Evolutionary conservation across 2,888 invertebrate species (phyloP), one percentile per base, ranked within the genome.

Genomic region (Eurois occulta): DNA sequence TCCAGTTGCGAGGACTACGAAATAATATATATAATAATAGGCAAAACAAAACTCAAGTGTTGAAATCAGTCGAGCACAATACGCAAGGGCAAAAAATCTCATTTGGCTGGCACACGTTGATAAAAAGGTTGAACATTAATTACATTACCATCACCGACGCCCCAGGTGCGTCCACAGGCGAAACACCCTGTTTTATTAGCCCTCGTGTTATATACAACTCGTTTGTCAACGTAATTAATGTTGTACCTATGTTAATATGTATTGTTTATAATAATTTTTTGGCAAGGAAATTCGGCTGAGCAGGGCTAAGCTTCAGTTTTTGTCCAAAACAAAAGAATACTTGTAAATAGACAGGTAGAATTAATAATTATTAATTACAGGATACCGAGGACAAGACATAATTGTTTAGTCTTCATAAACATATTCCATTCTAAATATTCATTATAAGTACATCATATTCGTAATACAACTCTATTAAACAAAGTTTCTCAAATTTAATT

Each of bases 111-210:
- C 72, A 83, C 72, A 80, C 89, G 85, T 89, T 91, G 90, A 90
- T 91, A 91, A 92, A 92, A 92, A 92, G 90, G 92, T 88, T 91
- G 88, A 86, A 88, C 90, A 91, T 91, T 93, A 92, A 93, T 92
- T 92, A 91, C 83, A 89, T 89, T 87, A 89, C 85, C 89, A 89
- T 86, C 89, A 85, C 75, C 76, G 84, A 68, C 80, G 87, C 83
- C 87, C 77, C 89, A 88, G 88, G 86, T 89, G 90, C 84, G 88
- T 81, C 81, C 70, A 81, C 73, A 74, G 81, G 85, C 77, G 78
- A 86, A 86, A 86, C 86, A 86, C 87, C 87, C 85, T 88, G 87
- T 91, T 90, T 91, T 91, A 90, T 90, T 89, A 88, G 86, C 79
- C 78, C 78, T 77, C 78, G 75, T 78, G 85, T 80, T 85, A 85